Evolutionary conservation across 1,140 invertebrate species (phyloP).

Genomic region (Camponotus floridanus): DNA sequence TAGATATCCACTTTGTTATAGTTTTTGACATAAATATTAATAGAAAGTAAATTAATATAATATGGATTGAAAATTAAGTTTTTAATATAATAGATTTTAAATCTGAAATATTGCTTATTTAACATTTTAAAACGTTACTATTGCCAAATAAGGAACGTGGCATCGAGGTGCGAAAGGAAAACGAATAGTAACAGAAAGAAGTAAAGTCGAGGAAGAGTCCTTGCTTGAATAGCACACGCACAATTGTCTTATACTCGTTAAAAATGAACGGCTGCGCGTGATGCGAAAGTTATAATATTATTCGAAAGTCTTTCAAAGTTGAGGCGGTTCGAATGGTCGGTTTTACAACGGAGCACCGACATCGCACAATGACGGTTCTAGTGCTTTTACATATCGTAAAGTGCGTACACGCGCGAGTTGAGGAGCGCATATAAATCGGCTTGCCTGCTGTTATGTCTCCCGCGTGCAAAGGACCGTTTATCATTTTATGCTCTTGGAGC

Average conservation of each 20-base stretch:
- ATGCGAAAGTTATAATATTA: constrained; percentile 74
- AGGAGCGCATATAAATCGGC: constrained; percentile 81
- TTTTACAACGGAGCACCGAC: constrained; percentile 77
- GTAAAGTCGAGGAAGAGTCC: not conserved
- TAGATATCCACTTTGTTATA: not conserved
- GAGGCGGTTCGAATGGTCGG: constrained; percentile 67
- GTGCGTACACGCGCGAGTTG: constrained; percentile 75
- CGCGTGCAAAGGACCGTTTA: constrained; percentile 73
- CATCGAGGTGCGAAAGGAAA: not conserved
- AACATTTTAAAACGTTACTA: not conserved
- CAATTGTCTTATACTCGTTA: not conserved
- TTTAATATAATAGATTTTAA: not conserved
- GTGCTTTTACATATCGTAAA: constrained; percentile 82
- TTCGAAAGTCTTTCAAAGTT: constrained; percentile 77
- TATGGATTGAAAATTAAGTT: not conserved
- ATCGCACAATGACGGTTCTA: constrained; percentile 72
- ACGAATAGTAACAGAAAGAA: not conserved
- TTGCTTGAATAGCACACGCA: not conserved
- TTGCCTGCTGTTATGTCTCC: constrained; percentile 80
- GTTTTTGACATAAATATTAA: not conserved
- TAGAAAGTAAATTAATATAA: not conserved
- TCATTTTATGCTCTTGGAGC: constrained; percentile 77
- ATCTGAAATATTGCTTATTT: not conserved
- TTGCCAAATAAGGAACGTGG: not conserved
- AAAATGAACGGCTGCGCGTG: constrained; percentile 27